Percentiles rank a stretch among this genome's conserved stretches.
phyloP scores from a whole-genome alignment of 2,113 vertebrate species.

The Neomonachus schauinslandi region DNA sequence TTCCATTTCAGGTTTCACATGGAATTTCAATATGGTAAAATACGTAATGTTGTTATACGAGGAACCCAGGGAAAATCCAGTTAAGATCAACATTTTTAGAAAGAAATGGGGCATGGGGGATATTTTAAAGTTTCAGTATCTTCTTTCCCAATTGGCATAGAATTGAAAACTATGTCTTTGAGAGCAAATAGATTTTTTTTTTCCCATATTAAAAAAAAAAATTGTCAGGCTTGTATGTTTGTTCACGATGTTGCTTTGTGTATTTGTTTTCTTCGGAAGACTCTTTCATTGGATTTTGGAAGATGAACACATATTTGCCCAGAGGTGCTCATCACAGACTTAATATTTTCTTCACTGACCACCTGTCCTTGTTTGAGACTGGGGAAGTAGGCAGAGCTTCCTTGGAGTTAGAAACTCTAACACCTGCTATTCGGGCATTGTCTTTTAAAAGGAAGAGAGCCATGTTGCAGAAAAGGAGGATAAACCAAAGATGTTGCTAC shows the following conservation, averaged over 20 bases:
- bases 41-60: not conserved
- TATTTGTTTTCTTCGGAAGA: no score
- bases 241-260: no score
- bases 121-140: not conserved
- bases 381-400: rapidly evolving
- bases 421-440: rapidly evolving
- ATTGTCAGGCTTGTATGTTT: rapidly evolving
- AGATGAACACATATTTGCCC: not conserved
- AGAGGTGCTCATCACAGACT: rapidly evolving
- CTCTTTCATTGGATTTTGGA: not conserved
- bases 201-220: not conserved
- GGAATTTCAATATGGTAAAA: not conserved
- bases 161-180: rapidly evolving
- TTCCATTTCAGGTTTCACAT: not conserved
- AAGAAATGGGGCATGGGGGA: not conserved
- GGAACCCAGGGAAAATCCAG: not conserved
- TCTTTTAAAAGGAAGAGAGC: not conserved
- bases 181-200: not conserved
- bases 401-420: not conserved
- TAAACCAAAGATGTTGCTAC: not conserved
- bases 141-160: not conserved
- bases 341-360: rapidly evolving
- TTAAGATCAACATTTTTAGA: not conserved
- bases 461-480: rapidly evolving
- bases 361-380: not conserved